Evolutionary conservation across 1,140 invertebrate species (phyloP), one percentile per base, ranked within the genome.

Genomic region (Oryctes rhinoceros): DNA sequence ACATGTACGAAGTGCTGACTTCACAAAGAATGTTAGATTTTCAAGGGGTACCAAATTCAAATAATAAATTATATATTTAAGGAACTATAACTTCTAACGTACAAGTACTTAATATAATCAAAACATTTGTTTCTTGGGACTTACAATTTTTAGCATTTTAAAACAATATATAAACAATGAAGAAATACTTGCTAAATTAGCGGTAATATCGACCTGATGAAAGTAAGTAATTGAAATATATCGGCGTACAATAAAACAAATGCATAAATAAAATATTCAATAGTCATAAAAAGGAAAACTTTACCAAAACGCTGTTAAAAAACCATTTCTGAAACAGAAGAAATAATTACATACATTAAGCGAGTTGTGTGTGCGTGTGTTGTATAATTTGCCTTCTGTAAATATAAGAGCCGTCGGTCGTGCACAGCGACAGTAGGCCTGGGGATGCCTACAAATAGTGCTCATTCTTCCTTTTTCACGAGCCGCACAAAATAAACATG

Each of bases 321-420:
- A 71, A 71, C 65, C 47, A 47, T 76, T 15, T 74, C 75, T 76
- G 75, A 76, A 76, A 76, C 75, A 76, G 37, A 76, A 76, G 75
- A 76, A 76, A 76, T 76, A 76, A 76, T 76, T 76, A 76, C 75
- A 76, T 37, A 71, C 65, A 71, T 71, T 71, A 71, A 71, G 35
- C 24, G 24, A n/a, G 13, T n/a, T 59, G 53, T 59, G 53, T 59
- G 53, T 59, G 53, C 53, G 53, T 59, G 39, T 7, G 39, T 44
- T 44, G 53, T 59, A 59, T 59, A 59, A 59, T 59, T 59, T 18
- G 53, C 53, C 18, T 59, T 59, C 53, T 59, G 53, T 59, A 59
- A 59, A 59, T 18, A 59, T 18, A 59, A 18, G 6, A 59, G 53
- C 15, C 53, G 53, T 18, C 53, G 53, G 53, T 59, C 53, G 18